Conservation (phyloP, 2,888 invertebrate genomes). For the Plagiodera versicolora region DNA sequence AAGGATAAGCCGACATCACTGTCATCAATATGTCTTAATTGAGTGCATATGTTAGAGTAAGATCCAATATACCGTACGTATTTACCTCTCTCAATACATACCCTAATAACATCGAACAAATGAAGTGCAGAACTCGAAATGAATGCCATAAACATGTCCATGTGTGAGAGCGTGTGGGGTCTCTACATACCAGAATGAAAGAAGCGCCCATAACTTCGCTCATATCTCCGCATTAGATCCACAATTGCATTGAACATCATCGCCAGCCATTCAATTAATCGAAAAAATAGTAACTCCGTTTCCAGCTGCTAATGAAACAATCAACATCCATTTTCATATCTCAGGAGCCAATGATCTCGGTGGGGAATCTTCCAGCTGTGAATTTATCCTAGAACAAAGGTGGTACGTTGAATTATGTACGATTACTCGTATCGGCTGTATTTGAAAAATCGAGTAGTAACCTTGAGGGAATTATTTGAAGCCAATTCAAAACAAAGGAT, state of each 20-base stretch:
- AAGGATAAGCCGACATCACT: too few species aligned
- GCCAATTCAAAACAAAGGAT: too few species aligned
- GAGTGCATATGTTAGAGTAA: not conserved
- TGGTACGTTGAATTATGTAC: too few species aligned
- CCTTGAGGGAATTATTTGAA: too few species aligned
- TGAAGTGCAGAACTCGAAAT: slow-evolving; percentile 31
- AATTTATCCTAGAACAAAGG: not conserved
- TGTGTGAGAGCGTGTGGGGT: slow-evolving; percentile 37
- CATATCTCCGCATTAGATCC: slow-evolving; percentile 38
- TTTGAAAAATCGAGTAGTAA: too few species aligned
- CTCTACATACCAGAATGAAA: slow-evolving; percentile 31
- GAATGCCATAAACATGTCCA: slow-evolving; percentile 33
- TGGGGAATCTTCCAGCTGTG: not conserved
- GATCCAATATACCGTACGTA: slow-evolving; percentile 6
- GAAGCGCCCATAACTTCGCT: slow-evolving; percentile 30
- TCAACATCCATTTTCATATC: slow-evolving; percentile 1
- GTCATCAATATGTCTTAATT: too few species aligned
- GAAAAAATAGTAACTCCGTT: slow-evolving; percentile 7
- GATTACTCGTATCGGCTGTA: too few species aligned
- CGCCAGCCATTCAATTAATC: slow-evolving; percentile 9
- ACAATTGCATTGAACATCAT: slow-evolving; percentile 18
- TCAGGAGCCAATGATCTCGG: slow-evolving; percentile 1
- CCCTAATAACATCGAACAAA: slow-evolving; percentile 33
- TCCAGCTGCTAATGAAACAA: slow-evolving; percentile 12
- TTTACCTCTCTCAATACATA: not conserved